Evolutionary conservation across 2,113 vertebrate genomes (phyloP).

Genomic region (Naja naja): DNA sequence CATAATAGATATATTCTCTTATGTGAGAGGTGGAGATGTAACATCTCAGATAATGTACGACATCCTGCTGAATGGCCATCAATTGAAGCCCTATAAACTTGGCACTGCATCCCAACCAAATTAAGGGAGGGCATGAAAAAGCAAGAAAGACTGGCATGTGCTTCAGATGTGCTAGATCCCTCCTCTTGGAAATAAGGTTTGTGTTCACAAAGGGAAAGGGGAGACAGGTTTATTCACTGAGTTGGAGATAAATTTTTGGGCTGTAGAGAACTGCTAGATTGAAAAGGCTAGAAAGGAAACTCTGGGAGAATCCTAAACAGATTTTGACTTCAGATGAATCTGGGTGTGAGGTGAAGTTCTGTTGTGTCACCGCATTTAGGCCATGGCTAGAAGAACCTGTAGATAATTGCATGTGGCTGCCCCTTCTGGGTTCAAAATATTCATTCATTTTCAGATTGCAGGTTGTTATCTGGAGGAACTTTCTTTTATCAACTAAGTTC

Average conservation of each 20-base stretch:
- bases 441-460: not conserved
- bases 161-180: not conserved
- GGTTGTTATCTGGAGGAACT: not conserved
- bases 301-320: not conserved
- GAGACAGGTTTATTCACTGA: not conserved
- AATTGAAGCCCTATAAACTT: not conserved
- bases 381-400: not conserved
- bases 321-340: not conserved
- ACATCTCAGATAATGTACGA: not conserved
- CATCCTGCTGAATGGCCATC: not conserved
- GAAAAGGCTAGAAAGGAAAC: not conserved
- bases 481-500: not conserved
- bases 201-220: not conserved
- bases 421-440: not conserved
- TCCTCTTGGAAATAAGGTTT: not conserved
- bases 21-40: not conserved
- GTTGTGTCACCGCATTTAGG: not conserved
- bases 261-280: not conserved
- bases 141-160: not conserved
- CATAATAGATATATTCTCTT: not conserved
- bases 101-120: not conserved
- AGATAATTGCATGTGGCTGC: not conserved
- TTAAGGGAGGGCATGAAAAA: not conserved
- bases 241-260: not conserved
- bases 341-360: not conserved